Conservation (phyloP, 2,113 vertebrate species). For the Erythrolamprus reginae region DNA sequence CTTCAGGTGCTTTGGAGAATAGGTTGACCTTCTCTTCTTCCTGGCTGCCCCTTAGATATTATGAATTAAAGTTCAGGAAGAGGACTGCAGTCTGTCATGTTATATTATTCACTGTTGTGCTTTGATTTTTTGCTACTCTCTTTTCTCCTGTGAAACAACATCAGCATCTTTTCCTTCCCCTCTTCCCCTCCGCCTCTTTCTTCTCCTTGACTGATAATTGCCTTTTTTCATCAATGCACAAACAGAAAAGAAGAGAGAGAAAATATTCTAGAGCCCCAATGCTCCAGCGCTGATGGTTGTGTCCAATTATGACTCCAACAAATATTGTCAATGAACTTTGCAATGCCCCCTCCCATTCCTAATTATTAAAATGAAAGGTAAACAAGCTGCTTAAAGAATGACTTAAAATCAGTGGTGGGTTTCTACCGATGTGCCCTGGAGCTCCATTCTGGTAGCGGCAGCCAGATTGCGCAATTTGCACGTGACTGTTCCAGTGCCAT, state of each 20-base stretch:
- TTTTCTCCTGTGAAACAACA: neutral
- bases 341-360: neutral
- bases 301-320: neutral
- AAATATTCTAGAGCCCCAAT: neutral
- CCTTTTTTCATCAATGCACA: neutral
- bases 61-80: neutral
- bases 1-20: neutral
- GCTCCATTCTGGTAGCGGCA: no score
- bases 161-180: neutral
- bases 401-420: no score
- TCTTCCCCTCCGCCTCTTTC: neutral
- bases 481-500: no score
- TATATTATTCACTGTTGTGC: neutral
- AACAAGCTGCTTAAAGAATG: neutral
- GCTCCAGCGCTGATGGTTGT: neutral
- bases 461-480: no score
- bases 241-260: neutral
- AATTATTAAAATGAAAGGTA: neutral
- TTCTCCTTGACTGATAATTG: neutral
- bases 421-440: no score
- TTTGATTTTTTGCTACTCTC: neutral
- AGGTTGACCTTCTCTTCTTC: neutral
- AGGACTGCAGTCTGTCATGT: neutral
- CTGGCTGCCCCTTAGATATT: neutral
- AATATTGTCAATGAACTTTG: neutral